Evolutionary conservation across 2,797 vertebrate genomes (phyloP).

Genomic region (Gymnoscopelus braueri): DNA sequence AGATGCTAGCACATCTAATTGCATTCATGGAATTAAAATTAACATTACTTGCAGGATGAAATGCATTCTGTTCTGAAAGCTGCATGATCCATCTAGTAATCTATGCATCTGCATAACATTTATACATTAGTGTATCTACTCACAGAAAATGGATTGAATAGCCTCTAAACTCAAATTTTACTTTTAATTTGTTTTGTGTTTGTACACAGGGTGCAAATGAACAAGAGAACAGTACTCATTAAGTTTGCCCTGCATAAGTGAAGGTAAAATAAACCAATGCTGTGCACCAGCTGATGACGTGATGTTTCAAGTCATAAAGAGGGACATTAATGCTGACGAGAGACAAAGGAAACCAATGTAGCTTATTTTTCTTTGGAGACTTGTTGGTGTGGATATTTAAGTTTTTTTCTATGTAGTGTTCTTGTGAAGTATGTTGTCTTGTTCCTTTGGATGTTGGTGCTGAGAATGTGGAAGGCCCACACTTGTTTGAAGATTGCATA

Average conservation of each 20-base stretch:
- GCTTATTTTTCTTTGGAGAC: too few relatives aligned
- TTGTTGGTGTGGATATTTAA: neutral
- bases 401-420: neutral
- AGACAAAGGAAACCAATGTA: too few relatives aligned
- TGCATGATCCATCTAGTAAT: too few relatives aligned
- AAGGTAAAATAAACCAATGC: conserved; percentile 66
- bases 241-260: conserved; percentile 75
- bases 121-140: conserved; percentile 1
- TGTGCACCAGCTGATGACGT: conserved; percentile 4
- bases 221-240: conserved; percentile 66
- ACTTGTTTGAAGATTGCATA: neutral
- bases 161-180: conserved; percentile 8
- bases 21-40: too few relatives aligned
- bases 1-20: too few relatives aligned
- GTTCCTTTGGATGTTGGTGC: neutral
- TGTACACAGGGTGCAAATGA: conserved; percentile 76
- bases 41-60: too few relatives aligned
- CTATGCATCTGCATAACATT: too few relatives aligned
- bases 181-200: conserved; percentile 56
- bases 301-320: neutral
- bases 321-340: neutral
- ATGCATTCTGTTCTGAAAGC: too few relatives aligned
- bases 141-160: conserved; percentile 32
- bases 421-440: neutral
- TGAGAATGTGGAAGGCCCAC: conserved; percentile 8